Percentiles rank a stretch among this genome's conserved stretches.
Evolutionary conservation across 2,888 invertebrate genomes (phyloP).

Genomic region (Iselma pallidipennis): DNA sequence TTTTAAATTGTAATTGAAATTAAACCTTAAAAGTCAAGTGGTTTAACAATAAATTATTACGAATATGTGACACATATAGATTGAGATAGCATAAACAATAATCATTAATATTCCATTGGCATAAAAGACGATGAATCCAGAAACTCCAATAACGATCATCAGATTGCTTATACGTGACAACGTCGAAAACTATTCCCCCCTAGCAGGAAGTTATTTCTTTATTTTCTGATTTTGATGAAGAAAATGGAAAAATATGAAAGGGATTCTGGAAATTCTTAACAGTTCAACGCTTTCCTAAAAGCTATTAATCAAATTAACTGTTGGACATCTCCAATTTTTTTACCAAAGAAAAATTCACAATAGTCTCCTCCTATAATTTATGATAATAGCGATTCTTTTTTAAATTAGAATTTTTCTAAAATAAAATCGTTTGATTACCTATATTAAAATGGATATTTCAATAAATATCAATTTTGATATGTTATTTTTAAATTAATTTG

Average conservation of each 20-base stretch:
- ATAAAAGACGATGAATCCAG: background rate
- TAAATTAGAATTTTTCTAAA: too few relatives aligned
- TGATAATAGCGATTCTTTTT: too few relatives aligned
- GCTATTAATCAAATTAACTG: too few relatives aligned
- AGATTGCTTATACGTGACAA: background rate
- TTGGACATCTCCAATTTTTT: too few relatives aligned
- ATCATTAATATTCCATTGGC: background rate
- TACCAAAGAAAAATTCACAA: too few relatives aligned
- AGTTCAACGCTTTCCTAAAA: too few relatives aligned
- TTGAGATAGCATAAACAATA: background rate
- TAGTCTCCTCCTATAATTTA: too few relatives aligned
- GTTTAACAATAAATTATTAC: background rate
- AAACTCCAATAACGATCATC: background rate
- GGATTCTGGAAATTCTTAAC: too few relatives aligned
- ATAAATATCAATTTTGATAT: too few relatives aligned
- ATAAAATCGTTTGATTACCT: too few relatives aligned
- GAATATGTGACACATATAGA: background rate
- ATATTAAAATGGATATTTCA: too few relatives aligned
- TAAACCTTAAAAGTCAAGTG: background rate
- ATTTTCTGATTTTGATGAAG: background rate
- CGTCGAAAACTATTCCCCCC: background rate
- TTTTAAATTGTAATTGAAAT: background rate
- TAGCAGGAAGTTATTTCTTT: background rate
- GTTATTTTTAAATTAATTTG: too few relatives aligned
- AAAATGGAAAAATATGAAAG: background rate